A percentile compares a stretch with the other conserved stretches of the same genome.
Conservation (phyloP, 2,888 invertebrate genomes). For the Diarsia brunnea region DNA sequence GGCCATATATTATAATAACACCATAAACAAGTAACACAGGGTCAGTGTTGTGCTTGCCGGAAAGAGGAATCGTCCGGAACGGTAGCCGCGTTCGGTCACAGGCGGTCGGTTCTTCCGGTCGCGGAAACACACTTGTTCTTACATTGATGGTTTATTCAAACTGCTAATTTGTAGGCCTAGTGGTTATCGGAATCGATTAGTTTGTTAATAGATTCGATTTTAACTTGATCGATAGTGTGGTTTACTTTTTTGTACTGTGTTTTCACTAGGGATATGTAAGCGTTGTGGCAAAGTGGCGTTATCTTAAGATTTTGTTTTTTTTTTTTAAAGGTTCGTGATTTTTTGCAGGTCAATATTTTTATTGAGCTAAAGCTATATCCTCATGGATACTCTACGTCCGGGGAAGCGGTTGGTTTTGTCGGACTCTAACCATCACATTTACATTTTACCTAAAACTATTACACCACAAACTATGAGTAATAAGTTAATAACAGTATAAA, state of each 20-base stretch:
- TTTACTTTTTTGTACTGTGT: conserved; percentile 13
- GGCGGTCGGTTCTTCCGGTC: conserved; percentile 75
- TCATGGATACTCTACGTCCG: neutral
- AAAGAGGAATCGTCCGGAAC: conserved; percentile 77
- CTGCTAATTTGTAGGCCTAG: conserved; percentile 55
- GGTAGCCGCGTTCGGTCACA: conserved; percentile 73
- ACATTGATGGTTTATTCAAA: conserved; percentile 61
- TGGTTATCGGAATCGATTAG: conserved; percentile 56
- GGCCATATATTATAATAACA: conserved; percentile 33
- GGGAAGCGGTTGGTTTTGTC: neutral
- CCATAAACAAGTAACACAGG: conserved; percentile 64
- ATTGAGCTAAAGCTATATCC: neutral
- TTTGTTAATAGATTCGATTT: conserved; percentile 50
- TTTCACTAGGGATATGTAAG: neutral
- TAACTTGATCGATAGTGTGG: conserved; percentile 31
- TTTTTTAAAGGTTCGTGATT: neutral
- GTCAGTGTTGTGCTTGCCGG: conserved; percentile 72
- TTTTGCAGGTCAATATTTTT: neutral
- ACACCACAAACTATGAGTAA: neutral
- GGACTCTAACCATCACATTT: neutral
- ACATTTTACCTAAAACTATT: neutral
- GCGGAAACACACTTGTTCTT: conserved; percentile 60
- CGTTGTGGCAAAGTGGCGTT: neutral
- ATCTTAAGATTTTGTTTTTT: neutral
- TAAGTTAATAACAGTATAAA: neutral